Percentiles rank a stretch among this genome's conserved stretches.
These are phyloP conservation scores for Metopolophium dirhodum DNA, from an alignment of 1,140 invertebrate genomes.

Conservation along the genomic window DNA sequence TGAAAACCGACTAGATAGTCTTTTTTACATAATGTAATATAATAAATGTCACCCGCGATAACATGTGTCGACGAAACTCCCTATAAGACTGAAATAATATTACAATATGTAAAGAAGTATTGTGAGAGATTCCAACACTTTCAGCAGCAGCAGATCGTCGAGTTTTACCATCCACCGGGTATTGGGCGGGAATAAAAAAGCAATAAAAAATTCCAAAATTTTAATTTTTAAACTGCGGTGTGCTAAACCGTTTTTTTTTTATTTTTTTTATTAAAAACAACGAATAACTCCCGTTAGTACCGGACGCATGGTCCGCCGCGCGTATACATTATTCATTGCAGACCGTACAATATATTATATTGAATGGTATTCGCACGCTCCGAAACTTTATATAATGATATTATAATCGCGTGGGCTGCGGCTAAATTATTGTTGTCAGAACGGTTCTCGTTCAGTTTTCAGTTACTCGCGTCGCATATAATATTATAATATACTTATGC, in stretches of 20 bases:
- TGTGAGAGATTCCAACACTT: background rate
- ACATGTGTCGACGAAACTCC: background rate
- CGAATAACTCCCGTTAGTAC: background rate
- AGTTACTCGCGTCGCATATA: too few relatives aligned
- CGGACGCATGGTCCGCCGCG: background rate
- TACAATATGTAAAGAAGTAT: background rate
- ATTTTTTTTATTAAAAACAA: background rate
- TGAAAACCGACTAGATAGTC: background rate
- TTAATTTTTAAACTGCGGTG: background rate
- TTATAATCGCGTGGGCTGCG: background rate
- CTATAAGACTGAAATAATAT: background rate
- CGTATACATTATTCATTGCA: background rate
- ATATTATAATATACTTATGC: background rate
- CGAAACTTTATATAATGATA: background rate
- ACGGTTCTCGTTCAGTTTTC: too few relatives aligned
- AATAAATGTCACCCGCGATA: background rate
- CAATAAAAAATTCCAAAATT: background rate
- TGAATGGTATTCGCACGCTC: background rate
- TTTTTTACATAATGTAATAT: background rate
- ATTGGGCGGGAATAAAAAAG: background rate
- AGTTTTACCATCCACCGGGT: too few relatives aligned
- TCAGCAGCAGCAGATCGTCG: background rate
- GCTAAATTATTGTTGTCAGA: too few relatives aligned
- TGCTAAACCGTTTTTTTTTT: background rate
- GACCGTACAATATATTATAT: background rate